Evolutionary conservation across 2,888 invertebrate species (phyloP).

Genomic region (Flexamia atlantica): DNA sequence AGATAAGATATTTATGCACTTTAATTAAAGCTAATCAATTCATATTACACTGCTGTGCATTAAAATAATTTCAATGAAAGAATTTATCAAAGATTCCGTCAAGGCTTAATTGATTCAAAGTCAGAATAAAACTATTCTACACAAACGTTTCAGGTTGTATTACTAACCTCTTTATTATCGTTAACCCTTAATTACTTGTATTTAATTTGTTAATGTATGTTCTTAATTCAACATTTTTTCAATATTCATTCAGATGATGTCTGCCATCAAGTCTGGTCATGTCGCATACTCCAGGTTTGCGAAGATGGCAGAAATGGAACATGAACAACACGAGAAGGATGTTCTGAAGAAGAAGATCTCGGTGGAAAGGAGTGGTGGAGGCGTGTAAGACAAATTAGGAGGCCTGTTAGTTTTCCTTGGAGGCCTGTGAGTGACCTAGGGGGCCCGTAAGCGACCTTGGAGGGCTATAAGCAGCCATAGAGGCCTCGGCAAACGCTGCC

Average conservation of each 20-base stretch:
- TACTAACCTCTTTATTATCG: not conserved
- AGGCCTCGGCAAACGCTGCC: slow-evolving; percentile 2
- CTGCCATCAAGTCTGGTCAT: slow-evolving; percentile 97
- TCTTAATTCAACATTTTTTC: slow-evolving; percentile 62
- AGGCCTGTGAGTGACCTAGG: too few relatives aligned
- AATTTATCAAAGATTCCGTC: too few relatives aligned
- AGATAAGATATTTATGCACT: too few relatives aligned
- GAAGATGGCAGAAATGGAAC: slow-evolving; percentile 94
- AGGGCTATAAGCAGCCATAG: not conserved
- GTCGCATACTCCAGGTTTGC: slow-evolving; percentile 98
- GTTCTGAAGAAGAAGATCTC: slow-evolving; percentile 87
- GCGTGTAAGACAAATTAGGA: slow-evolving; percentile 80
- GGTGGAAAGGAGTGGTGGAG: slow-evolving; percentile 97
- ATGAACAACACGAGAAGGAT: slow-evolving; percentile 88
- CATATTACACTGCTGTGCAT: too few relatives aligned
- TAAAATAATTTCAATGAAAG: too few relatives aligned
- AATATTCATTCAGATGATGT: slow-evolving; percentile 99
- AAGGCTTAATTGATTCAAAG: too few relatives aligned
- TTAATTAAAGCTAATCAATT: too few relatives aligned
- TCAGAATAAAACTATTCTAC: too few relatives aligned
- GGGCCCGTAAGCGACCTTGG: too few relatives aligned
- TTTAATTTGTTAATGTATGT: not conserved
- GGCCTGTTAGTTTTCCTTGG: too few relatives aligned
- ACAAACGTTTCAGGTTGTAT: too few relatives aligned
- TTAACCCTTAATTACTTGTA: not conserved